Percentiles rank a stretch among this genome's conserved stretches.
Evolutionary conservation across 2,888 invertebrate species (phyloP).

Genomic region (Cantharis nigra): DNA sequence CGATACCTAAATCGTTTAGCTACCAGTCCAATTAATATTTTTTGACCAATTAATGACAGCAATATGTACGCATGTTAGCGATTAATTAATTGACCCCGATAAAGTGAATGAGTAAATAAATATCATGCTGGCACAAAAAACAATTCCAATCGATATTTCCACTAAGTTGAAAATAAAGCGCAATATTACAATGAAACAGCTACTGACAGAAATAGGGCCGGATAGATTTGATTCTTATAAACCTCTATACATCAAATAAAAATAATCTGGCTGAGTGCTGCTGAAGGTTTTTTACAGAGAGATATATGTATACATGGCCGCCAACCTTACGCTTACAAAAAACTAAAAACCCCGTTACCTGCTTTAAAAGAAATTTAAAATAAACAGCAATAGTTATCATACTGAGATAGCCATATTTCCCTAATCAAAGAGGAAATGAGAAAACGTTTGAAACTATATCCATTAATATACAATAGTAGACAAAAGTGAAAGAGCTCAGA

Average conservation of each 20-base stretch:
- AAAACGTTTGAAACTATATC: no score
- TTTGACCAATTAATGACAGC: background rate
- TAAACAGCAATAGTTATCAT: no score
- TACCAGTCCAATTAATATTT: background rate
- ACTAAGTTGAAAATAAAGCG: background rate
- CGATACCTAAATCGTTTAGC: background rate
- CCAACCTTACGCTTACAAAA: no score
- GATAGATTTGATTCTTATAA: background rate
- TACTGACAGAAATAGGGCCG: background rate
- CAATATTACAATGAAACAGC: background rate
- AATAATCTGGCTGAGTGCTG: background rate
- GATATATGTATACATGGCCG: background rate
- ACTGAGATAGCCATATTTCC: no score
- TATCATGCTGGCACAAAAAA: background rate
- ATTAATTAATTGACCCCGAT: background rate
- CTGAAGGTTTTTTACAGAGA: background rate
- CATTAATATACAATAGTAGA: no score
- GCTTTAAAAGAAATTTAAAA: no score
- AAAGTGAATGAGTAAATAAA: background rate
- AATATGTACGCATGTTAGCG: background rate
- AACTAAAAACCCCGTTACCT: no score
- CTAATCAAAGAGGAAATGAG: no score
- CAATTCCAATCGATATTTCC: background rate
- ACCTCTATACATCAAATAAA: background rate
- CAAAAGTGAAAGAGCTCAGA: no score